Conservation (phyloP, 2,113 vertebrate genomes). For the Apeltes quadracus region DNA sequence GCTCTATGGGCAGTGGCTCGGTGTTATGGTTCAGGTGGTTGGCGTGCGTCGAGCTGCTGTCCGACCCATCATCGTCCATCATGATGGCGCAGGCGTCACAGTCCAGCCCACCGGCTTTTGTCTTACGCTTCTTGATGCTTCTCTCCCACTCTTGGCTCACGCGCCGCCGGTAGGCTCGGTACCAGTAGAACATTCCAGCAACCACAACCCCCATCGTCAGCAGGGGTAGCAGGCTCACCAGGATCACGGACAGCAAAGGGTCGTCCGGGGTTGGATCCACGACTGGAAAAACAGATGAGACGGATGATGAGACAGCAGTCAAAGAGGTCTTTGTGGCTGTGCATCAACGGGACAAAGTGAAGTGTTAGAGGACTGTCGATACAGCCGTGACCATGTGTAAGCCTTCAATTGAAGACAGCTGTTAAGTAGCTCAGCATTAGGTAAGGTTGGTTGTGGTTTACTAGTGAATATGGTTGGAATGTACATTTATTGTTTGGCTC, state of each 20-base stretch:
- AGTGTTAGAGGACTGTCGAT: background rate
- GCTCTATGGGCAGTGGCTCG: constrained; percentile 90
- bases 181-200: constrained; percentile 73
- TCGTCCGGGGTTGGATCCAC: constrained; percentile 36
- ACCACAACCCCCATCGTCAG: constrained; percentile 81
- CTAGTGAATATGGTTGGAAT: background rate
- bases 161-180: constrained; percentile 56
- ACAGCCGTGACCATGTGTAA: background rate
- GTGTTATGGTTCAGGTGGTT: constrained; percentile 98
- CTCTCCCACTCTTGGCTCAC: constrained; percentile 68
- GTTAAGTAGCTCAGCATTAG: background rate
- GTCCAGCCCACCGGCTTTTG: constrained; percentile 76
- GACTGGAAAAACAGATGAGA: constrained; percentile 10
- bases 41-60: constrained; percentile 96
- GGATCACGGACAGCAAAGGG: constrained; percentile 83
- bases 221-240: constrained; percentile 86
- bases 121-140: constrained; percentile 71
- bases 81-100: constrained; percentile 90
- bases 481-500: background rate
- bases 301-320: background rate
- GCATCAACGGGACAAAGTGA: background rate
- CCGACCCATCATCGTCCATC: constrained; percentile 88
- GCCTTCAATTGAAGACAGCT: background rate
- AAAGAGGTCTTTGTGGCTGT: background rate
- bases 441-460: background rate